These are phyloP conservation scores for Hexactinellida sp. DNA, from an alignment of 37 sponge, comb jelly and placozoan species.

Conservation along the genomic window DNA sequence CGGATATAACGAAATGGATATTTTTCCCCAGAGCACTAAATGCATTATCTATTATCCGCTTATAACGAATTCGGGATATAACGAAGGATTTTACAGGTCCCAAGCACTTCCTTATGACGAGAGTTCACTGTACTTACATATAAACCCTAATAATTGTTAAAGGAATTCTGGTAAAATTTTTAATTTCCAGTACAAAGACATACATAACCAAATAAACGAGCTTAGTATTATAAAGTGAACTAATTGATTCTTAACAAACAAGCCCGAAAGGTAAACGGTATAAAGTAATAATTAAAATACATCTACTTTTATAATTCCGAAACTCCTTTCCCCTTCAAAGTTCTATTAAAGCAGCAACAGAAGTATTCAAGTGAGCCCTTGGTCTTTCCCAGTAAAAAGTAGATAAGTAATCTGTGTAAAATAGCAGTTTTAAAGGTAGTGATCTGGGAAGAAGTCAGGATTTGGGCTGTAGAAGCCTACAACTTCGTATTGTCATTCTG, in stretches of 20 bases:
- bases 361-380: constrained; percentile 13
- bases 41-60: too few relatives aligned
- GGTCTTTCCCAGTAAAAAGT: background rate
- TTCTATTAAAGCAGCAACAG: background rate
- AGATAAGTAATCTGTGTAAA: constrained; percentile 10
- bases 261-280: background rate
- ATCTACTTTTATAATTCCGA: background rate
- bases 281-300: constrained; percentile 13
- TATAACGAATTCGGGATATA: too few relatives aligned
- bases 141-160: too few relatives aligned
- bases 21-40: too few relatives aligned
- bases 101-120: too few relatives aligned
- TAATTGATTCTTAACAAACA: constrained; percentile 7
- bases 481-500: background rate
- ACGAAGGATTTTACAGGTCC: too few relatives aligned
- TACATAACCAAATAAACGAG: constrained; percentile 11
- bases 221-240: constrained; percentile 13
- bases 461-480: background rate
- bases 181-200: constrained; percentile 9
- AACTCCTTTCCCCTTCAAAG: background rate
- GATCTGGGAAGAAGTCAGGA: background rate
- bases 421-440: constrained; percentile 7
- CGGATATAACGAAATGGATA: too few relatives aligned
- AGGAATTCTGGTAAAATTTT: background rate
- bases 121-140: too few relatives aligned